These are phyloP conservation scores for Criorhina ranunculi DNA, from an alignment of 2,888 invertebrate species.

Conservation along the genomic window DNA sequence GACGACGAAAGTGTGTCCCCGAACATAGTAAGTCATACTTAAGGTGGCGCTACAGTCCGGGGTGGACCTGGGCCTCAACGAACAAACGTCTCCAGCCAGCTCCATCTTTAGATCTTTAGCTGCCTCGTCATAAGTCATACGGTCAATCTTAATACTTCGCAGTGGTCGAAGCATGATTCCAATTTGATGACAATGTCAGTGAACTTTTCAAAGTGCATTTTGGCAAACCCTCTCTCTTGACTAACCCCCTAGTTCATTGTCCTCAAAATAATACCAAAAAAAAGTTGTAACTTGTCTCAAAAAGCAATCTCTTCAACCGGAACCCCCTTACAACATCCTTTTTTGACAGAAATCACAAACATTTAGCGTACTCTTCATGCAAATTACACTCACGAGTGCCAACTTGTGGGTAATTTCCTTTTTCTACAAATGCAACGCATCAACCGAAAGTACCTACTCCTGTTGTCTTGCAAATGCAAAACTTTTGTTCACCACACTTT, in stretches of 20 bases:
- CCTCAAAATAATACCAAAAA: neutral
- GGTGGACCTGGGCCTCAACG: no score
- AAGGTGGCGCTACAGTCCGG: no score
- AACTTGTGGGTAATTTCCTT: constrained; percentile 22
- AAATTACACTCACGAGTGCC: constrained; percentile 22
- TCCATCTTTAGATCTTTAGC: no score
- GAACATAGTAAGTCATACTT: no score
- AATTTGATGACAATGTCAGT: no score
- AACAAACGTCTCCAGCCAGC: no score
- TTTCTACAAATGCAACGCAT: constrained; percentile 8
- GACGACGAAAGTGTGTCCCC: no score
- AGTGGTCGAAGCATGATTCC: no score
- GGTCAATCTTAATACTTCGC: no score
- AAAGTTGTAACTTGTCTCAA: neutral
- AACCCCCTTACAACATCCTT: neutral
- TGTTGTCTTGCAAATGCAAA: constrained; percentile 25
- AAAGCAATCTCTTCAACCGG: neutral
- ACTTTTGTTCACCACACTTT: constrained; percentile 43
- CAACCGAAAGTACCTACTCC: constrained; percentile 5
- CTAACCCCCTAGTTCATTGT: neutral
- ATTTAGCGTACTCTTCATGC: constrained; percentile 20
- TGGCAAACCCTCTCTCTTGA: no score
- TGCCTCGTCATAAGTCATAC: no score
- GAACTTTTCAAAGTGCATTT: no score
- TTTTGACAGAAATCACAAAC: constrained; percentile 2